Conservation (phyloP, 92 coral and sea anemone genomes). For the Porites rus region DNA sequence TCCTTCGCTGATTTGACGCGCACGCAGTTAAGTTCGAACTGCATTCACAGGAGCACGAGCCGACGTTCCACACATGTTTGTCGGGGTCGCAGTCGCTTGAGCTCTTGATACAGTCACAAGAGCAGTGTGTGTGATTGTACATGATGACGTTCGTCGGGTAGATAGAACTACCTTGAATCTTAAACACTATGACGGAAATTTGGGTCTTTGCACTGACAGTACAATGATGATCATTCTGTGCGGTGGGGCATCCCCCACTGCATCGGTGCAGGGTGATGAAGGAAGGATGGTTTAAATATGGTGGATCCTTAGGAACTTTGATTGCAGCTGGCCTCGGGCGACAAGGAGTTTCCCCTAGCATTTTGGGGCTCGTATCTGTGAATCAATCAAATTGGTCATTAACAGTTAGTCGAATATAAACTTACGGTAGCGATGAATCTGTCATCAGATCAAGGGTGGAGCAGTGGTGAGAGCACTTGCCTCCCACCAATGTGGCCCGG, state of each 20-base stretch:
- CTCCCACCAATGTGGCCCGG: too few relatives aligned
- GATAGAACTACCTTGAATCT: background rate
- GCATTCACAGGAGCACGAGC: constrained; percentile 44
- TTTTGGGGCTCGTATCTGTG: background rate
- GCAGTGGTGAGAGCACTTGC: too few relatives aligned
- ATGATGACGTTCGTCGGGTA: background rate
- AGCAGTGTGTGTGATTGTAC: constrained; percentile 66
- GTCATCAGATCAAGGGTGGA: background rate
- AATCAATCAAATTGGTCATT: background rate
- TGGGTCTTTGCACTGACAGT: constrained; percentile 30
- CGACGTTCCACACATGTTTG: constrained; percentile 21
- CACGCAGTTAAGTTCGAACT: constrained; percentile 19
- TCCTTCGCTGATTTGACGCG: constrained; percentile 4
- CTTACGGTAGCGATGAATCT: background rate
- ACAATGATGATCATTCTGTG: constrained; percentile 44
- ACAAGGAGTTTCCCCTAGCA: background rate
- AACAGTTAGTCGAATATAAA: too few relatives aligned
- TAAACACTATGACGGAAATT: background rate
- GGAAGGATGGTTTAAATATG: background rate
- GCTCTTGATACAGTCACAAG: constrained; percentile 55
- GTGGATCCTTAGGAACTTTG: constrained; percentile 6
- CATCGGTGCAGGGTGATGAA: constrained; percentile 49
- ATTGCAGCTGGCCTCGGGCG: constrained; percentile 4
- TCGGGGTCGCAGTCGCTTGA: constrained; percentile 46
- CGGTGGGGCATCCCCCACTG: constrained; percentile 28